Evolutionary conservation across 2,888 invertebrate genomes (phyloP), one percentile per base, ranked within the genome.

Genomic region (Lasioglossum vierecki): DNA sequence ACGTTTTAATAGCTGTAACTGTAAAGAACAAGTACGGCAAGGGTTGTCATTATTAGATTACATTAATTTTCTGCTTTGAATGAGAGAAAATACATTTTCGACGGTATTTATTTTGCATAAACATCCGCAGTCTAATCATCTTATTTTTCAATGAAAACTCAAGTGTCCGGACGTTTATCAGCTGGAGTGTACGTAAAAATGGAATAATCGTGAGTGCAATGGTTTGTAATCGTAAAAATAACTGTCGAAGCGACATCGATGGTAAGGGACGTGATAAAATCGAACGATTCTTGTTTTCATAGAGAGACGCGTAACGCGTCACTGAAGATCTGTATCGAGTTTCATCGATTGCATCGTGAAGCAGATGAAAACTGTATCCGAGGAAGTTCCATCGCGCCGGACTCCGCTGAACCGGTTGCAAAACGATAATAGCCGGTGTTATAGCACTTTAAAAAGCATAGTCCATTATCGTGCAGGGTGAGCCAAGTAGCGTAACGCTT

Each of bases 351-450:
- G 18, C 11, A 9, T 49, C 57, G 41, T 1, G 15, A 39, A 18
- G 35, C 66, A 60, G 83, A 79, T 75, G 79, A 80, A 70, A 85
- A 57, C 35, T 26, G 53, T n/a, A 15, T 11, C 18, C 41, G 26
- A 74, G 53, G 71, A 81, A 75, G 72, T 53, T 82, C 41, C 53
- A 60, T 41, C 49, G 60, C 60, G 74, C 79, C n/a, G 85, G 86
- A 81, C 83, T 76, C 46, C 74, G 72, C 46, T 78, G 87, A 88
- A 86, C 89, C 78, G 85, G 85, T 88, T 89, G 84, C 81, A 86
- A 88, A 88, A 89, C 90, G 88, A 88, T 91, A 89, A 89, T 84
- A 88, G 91, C 87, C 84, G 86, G 90, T 87, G 83, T 88, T 88
- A 90, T 85, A 83, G 88, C 82, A 85, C 91, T 90, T 88, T 89